A percentile compares a stretch with the other conserved stretches of the same genome.
phyloP scores from a whole-genome alignment of 2,888 invertebrate species.

The Steromphala cineraria region DNA sequence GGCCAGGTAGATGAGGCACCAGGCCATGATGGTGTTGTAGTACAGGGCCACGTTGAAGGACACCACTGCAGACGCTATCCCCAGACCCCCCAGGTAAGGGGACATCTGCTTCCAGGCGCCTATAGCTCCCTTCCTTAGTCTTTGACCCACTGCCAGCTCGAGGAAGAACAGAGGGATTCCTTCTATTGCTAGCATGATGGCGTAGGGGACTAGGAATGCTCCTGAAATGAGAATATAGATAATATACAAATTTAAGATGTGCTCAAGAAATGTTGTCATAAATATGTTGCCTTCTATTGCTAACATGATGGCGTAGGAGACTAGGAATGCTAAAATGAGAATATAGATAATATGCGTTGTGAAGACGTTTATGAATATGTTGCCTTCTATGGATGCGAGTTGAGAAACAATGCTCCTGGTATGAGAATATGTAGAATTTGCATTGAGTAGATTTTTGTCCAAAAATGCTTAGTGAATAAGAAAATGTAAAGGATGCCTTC shows the following conservation, averaged over 20 bases:
- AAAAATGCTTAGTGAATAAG: too few relatives aligned
- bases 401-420: too few relatives aligned
- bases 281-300: constrained; percentile 93
- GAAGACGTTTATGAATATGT: too few relatives aligned
- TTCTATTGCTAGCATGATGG: constrained; percentile 89
- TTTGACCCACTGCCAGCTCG: constrained; percentile 95
- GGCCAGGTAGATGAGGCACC: constrained; percentile 95
- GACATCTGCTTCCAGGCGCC: constrained; percentile 98
- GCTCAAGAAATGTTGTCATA: too few relatives aligned
- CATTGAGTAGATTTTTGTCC: too few relatives aligned
- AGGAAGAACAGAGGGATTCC: constrained; percentile 94
- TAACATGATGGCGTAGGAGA: constrained; percentile 93
- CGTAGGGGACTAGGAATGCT: constrained; percentile 96
- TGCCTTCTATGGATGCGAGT: too few relatives aligned
- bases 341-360: neutral
- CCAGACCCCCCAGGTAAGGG: constrained; percentile 93
- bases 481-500: too few relatives aligned
- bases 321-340: constrained; percentile 87
- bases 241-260: too few relatives aligned
- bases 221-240: constrained; percentile 79
- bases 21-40: constrained; percentile 97
- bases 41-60: constrained; percentile 94
- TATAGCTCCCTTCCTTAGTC: constrained; percentile 90
- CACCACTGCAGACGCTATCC: constrained; percentile 92
- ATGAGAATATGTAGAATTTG: too few relatives aligned